Conservation (phyloP, 2,797 vertebrate species). For the Pseudomugil tenellus region DNA sequence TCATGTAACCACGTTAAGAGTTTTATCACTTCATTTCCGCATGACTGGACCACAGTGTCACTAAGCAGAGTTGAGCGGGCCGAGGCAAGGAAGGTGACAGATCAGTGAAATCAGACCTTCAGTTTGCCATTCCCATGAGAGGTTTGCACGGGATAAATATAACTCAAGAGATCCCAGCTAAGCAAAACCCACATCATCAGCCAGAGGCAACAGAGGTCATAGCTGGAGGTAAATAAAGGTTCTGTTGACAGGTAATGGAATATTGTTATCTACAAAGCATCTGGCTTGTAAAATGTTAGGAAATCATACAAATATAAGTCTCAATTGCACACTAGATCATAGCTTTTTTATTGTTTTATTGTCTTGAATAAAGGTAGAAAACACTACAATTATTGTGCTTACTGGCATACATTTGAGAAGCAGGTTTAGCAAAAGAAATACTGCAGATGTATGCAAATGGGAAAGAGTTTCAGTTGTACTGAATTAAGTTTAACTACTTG, state of each 20-base stretch:
- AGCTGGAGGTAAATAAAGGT: constrained; percentile 4
- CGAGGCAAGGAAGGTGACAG: constrained; percentile 47
- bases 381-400: too few relatives aligned
- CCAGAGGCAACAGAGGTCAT: constrained; percentile 30
- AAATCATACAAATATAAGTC: background rate
- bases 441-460: background rate
- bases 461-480: too few relatives aligned
- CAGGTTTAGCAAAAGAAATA: background rate
- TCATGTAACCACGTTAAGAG: constrained; percentile 12
- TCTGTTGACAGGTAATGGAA: background rate
- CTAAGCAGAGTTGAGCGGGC: constrained; percentile 17
- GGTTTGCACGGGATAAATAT: constrained; percentile 79
- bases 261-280: background rate
- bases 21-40: constrained; percentile 16
- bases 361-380: background rate
- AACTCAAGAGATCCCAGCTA: constrained; percentile 70
- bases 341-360: too few relatives aligned
- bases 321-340: background rate
- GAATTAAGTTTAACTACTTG: too few relatives aligned
- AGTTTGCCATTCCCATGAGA: constrained; percentile 67
- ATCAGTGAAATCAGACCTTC: constrained; percentile 79
- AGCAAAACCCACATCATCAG: constrained; percentile 64
- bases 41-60: constrained; percentile 1
- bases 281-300: background rate
- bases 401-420: background rate